These are phyloP conservation scores for Ceratothoa steindachneri DNA, from an alignment of 2,888 invertebrate species.

Conservation along the genomic window DNA sequence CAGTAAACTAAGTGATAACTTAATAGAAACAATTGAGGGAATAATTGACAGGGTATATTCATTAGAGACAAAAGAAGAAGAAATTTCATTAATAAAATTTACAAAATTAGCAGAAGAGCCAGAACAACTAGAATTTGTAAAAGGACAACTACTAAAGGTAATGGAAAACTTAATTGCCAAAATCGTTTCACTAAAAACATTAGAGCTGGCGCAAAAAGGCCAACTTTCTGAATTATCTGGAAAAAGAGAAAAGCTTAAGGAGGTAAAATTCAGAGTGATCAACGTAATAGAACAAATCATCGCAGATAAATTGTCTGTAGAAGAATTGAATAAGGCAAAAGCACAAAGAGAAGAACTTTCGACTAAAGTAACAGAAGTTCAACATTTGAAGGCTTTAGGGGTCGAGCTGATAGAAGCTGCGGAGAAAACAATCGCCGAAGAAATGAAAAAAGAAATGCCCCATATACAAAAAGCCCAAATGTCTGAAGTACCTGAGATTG, in stretches of 20 bases:
- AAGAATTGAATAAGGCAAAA: not conserved
- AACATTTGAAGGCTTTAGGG: not conserved
- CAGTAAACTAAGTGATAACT: not conserved
- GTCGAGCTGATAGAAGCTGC: not conserved
- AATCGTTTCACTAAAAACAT: not conserved
- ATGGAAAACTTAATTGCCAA: not conserved
- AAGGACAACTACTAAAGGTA: not conserved
- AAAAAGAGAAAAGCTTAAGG: not conserved
- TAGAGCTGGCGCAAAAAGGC: not conserved
- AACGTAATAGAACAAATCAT: not conserved
- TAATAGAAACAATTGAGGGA: not conserved
- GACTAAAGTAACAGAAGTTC: not conserved
- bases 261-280: not conserved
- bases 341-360: not conserved
- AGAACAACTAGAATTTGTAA: not conserved
- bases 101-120: not conserved
- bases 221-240: not conserved
- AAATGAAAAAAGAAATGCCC: not conserved
- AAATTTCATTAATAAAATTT: slow-evolving; percentile 4
- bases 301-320: not conserved
- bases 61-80: not conserved
- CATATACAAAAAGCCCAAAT: not conserved
- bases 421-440: not conserved
- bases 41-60: not conserved
- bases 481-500: not conserved